phyloP scores from a whole-genome alignment of 2,888 invertebrate genomes.

The Alcis repandata region DNA sequence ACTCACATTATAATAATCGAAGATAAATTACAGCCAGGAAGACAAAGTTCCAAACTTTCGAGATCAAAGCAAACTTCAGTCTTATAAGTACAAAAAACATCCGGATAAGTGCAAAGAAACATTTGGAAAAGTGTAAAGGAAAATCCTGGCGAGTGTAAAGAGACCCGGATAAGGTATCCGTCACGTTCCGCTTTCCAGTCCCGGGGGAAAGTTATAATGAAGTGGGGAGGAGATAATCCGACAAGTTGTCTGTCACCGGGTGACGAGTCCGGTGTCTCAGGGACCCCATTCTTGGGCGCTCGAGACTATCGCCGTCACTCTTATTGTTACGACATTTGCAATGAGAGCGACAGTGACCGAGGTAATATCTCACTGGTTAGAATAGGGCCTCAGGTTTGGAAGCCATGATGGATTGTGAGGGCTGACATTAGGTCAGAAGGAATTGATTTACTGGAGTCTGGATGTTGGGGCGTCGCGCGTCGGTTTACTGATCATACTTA shows the following conservation, averaged over 20 bases:
- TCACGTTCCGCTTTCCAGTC: slow-evolving; percentile 23
- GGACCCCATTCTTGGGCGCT: no score
- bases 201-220: slow-evolving; percentile 39
- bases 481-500: no score
- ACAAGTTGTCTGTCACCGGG: slow-evolving; percentile 27
- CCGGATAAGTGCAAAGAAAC: slow-evolving; percentile 20
- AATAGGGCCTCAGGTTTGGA: no score
- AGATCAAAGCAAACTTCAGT: slow-evolving; percentile 23
- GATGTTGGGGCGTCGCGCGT: no score
- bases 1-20: not conserved
- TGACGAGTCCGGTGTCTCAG: slow-evolving; percentile 12
- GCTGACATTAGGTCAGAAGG: slow-evolving; percentile 6
- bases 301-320: no score
- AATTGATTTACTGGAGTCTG: not conserved
- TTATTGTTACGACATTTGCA: no score
- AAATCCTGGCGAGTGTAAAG: slow-evolving; percentile 22
- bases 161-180: slow-evolving; percentile 29
- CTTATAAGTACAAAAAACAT: slow-evolving; percentile 20
- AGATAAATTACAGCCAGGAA: not conserved
- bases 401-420: not conserved
- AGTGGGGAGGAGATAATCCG: slow-evolving; percentile 35
- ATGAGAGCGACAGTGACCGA: no score
- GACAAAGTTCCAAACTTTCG: slow-evolving; percentile 8
- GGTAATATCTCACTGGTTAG: no score
- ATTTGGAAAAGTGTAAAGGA: slow-evolving; percentile 15